phyloP scores from a whole-genome alignment of 92 coral and sea anemone genomes.

The Epizoanthus illoricatus region DNA sequence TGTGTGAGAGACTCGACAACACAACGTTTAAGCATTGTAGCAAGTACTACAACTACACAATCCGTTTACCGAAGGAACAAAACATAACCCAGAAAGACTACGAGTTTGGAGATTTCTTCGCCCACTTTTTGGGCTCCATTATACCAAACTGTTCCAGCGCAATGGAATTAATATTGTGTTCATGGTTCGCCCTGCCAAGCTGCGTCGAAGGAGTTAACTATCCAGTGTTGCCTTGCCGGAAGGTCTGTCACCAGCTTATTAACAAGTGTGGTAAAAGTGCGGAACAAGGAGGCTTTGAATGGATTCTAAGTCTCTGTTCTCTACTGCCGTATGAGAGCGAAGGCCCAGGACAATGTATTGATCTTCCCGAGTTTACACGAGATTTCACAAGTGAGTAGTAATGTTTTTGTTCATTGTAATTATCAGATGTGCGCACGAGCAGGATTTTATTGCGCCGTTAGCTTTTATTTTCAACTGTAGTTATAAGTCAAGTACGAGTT shows the following conservation, averaged over 20 bases:
- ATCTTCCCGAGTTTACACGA: slow-evolving; percentile 29
- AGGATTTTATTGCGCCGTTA: no score
- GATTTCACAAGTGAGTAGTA: slow-evolving; percentile 27
- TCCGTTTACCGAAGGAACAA: slow-evolving; percentile 2
- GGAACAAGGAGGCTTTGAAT: slow-evolving; percentile 10
- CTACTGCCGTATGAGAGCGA: slow-evolving; percentile 1
- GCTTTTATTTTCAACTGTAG: no score
- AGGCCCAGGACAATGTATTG: slow-evolving; percentile 5
- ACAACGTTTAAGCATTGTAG: slow-evolving; percentile 26
- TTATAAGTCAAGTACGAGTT: no score
- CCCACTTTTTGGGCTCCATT: neutral
- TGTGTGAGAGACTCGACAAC: slow-evolving; percentile 13
- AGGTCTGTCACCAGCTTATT: slow-evolving; percentile 21
- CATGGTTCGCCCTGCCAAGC: slow-evolving; percentile 23
- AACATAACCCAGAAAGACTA: slow-evolving; percentile 20
- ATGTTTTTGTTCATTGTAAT: no score
- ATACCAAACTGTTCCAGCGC: slow-evolving; percentile 28
- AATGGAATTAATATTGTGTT: slow-evolving; percentile 20
- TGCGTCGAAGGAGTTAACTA: slow-evolving; percentile 2
- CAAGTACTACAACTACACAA: slow-evolving; percentile 20
- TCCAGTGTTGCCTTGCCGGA: slow-evolving; percentile 24
- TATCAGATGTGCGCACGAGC: no score
- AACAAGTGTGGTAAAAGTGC: slow-evolving; percentile 18
- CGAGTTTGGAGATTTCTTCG: neutral
- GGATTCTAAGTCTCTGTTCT: slow-evolving; percentile 23